Percentiles rank a stretch among this genome's conserved stretches.
Conservation (phyloP, 2,113 vertebrate genomes). For the Oophaga pumilio region DNA sequence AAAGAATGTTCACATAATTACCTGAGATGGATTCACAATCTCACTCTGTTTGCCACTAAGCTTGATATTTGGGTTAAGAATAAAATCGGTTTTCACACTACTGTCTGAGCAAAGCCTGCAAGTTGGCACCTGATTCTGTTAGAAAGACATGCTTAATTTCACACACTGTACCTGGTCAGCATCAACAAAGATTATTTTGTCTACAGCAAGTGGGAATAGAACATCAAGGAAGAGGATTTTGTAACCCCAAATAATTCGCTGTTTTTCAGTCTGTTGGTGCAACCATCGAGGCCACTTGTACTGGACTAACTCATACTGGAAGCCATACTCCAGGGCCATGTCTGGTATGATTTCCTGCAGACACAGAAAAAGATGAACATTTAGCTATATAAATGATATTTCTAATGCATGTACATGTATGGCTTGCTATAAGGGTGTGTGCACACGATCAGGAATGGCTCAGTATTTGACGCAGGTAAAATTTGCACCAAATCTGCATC, state of each 20-base stretch:
- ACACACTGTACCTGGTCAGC: constrained; percentile 86
- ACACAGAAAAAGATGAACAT: background rate
- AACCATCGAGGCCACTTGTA: constrained; percentile 97
- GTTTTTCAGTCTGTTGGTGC: constrained; percentile 93
- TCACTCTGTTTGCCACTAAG: constrained; percentile 32
- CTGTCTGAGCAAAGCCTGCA: background rate
- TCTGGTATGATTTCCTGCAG: constrained; percentile 88
- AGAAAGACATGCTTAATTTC: background rate
- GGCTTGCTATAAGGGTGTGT: background rate
- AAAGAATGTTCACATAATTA: constrained; percentile 54
- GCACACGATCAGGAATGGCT: too few species aligned
- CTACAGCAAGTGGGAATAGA: constrained; percentile 92
- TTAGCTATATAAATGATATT: background rate
- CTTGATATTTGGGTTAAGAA: constrained; percentile 38
- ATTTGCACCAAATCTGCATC: too few species aligned
- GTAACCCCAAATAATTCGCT: constrained; percentile 97
- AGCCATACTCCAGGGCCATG: constrained; percentile 88
- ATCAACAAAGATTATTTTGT: constrained; percentile 98
- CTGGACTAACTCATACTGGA: constrained; percentile 93
- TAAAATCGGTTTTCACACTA: constrained; percentile 41
- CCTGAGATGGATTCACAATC: constrained; percentile 47
- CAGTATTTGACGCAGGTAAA: too few species aligned
- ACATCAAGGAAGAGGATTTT: constrained; percentile 99
- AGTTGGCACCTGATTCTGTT: constrained; percentile 19
- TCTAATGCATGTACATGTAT: background rate